Evolutionary conservation across 2,113 vertebrate species (phyloP).

Genomic region (Psittacula cyanocephala): DNA sequence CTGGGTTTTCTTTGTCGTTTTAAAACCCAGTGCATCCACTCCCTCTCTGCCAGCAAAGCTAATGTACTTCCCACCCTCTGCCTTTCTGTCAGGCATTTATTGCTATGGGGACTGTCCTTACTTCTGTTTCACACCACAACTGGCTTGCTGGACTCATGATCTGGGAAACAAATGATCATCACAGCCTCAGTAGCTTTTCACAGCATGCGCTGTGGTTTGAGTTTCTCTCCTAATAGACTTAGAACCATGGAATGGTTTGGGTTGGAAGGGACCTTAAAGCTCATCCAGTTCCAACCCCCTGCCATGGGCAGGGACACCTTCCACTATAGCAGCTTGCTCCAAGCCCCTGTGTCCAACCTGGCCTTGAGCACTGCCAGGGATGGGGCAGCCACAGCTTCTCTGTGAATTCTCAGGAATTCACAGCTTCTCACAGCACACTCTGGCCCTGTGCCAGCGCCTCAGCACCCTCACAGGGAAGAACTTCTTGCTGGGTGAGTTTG

Average conservation of each 20-base stretch:
- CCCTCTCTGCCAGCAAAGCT: not conserved
- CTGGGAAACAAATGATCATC: not conserved
- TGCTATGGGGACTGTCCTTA: rapidly evolving
- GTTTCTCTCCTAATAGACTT: not conserved
- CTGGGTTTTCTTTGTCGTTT: not conserved
- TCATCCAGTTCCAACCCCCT: not conserved
- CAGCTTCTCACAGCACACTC: not conserved
- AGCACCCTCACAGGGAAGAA: not conserved
- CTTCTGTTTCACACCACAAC: not conserved
- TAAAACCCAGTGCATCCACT: not conserved
- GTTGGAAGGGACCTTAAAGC: not conserved
- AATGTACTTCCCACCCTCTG: not conserved
- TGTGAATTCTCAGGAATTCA: no score
- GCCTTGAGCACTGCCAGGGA: no score
- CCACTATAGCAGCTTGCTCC: not conserved
- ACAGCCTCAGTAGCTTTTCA: not conserved
- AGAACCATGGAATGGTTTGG: not conserved
- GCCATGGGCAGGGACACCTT: not conserved
- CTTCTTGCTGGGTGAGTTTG: not conserved
- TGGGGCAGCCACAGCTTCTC: no score
- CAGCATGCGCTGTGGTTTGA: rapidly evolving
- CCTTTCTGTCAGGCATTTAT: not conserved
- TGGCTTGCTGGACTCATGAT: not conserved
- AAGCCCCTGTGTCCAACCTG: not conserved
- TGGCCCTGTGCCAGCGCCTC: not conserved